These are phyloP conservation scores for Strongylocentrotus purpuratus DNA, from an alignment of 35 echinoderm and acorn worm species.

Conservation along the genomic window DNA sequence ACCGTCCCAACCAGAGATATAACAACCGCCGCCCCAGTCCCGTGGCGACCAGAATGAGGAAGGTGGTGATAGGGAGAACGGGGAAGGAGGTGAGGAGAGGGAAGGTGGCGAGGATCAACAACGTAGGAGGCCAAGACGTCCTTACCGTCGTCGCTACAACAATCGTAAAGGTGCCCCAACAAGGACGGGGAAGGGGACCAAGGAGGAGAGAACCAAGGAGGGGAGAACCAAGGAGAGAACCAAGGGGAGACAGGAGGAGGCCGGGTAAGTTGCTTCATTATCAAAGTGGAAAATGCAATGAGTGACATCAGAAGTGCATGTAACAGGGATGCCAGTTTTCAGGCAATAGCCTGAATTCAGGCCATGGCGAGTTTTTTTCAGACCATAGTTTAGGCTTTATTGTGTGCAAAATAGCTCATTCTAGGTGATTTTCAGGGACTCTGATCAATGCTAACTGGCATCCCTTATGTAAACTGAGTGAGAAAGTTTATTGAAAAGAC, in stretches of 20 bases:
- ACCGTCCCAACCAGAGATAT: slow-evolving; percentile 54
- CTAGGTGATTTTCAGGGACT: too few relatives aligned
- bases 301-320: too few relatives aligned
- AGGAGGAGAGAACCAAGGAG: background rate
- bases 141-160: slow-evolving; percentile 60
- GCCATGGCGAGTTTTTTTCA: too few relatives aligned
- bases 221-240: slow-evolving; percentile 40
- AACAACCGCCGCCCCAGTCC: slow-evolving; percentile 68
- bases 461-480: too few relatives aligned
- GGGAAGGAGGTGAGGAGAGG: slow-evolving; percentile 33
- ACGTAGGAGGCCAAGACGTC: slow-evolving; percentile 24
- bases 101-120: slow-evolving; percentile 33
- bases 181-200: slow-evolving; percentile 16
- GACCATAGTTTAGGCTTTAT: too few relatives aligned
- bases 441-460: too few relatives aligned
- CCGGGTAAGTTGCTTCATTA: slow-evolving; percentile 39
- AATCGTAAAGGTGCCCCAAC: slow-evolving; percentile 55
- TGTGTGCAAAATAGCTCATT: too few relatives aligned
- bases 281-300: too few relatives aligned
- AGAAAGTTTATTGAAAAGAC: too few relatives aligned
- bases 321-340: too few relatives aligned
- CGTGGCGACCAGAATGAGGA: slow-evolving; percentile 63
- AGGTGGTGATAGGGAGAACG: slow-evolving; percentile 49
- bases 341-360: too few relatives aligned
- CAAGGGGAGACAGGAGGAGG: slow-evolving; percentile 26